Conservation (phyloP, 1,140 invertebrate genomes). For the Lineus longissimus region DNA sequence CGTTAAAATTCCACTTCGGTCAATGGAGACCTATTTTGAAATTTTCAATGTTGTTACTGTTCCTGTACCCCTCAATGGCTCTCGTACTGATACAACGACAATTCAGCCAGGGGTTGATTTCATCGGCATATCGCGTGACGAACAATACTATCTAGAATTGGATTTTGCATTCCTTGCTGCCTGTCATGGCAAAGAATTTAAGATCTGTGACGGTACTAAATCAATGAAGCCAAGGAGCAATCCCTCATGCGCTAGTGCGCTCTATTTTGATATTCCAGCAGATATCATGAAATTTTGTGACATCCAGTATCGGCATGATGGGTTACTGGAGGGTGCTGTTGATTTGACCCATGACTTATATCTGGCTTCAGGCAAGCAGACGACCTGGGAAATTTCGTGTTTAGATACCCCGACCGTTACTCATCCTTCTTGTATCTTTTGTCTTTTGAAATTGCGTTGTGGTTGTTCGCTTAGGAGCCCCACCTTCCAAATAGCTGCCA, state of each 20-base stretch:
- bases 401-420: neutral
- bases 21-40: neutral
- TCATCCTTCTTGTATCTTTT: neutral
- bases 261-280: neutral
- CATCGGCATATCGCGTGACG: neutral
- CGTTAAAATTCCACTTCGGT: neutral
- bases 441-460: neutral
- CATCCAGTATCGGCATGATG: neutral
- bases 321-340: neutral
- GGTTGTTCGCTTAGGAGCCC: neutral
- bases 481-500: neutral
- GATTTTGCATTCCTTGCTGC: neutral
- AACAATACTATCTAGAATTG: neutral
- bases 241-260: neutral
- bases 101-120: neutral
- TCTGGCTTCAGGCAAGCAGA: neutral
- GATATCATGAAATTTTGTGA: constrained; percentile 2
- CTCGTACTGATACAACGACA: neutral
- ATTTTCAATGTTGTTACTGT: neutral
- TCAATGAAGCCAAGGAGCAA: neutral
- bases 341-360: neutral
- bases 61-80: neutral
- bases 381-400: neutral
- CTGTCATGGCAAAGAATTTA: neutral
- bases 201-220: neutral